Evolutionary conservation across 2,797 vertebrate genomes (phyloP).

Genomic region (Phataginus tricuspis): DNA sequence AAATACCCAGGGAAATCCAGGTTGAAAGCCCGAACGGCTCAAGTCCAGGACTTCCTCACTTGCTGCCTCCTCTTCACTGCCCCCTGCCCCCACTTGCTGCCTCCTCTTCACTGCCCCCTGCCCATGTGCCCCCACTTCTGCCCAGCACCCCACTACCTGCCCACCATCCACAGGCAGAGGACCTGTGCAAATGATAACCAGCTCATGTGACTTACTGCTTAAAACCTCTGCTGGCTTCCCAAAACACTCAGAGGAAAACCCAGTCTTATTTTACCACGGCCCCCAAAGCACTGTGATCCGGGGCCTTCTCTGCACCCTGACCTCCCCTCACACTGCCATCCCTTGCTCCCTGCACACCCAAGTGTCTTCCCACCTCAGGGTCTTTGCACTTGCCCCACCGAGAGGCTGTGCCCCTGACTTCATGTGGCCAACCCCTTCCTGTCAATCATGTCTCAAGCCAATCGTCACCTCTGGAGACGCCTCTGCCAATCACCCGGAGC

Average conservation of each 20-base stretch:
- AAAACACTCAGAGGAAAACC: neutral
- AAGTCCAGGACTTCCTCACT: accelerated
- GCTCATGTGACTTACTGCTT: neutral
- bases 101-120: neutral
- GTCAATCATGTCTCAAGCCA: accelerated
- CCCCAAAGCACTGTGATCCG: accelerated
- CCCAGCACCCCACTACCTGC: neutral
- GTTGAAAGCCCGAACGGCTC: neutral
- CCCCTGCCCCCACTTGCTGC: neutral
- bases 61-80: neutral
- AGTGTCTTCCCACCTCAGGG: neutral
- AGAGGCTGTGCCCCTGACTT: neutral
- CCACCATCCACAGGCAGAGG: neutral
- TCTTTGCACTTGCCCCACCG: neutral
- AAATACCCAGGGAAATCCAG: accelerated
- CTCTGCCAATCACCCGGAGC: neutral
- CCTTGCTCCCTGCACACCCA: accelerated
- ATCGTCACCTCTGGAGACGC: accelerated
- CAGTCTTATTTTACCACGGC: neutral
- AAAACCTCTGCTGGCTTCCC: neutral
- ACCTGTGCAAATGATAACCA: neutral
- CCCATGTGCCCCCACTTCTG: accelerated
- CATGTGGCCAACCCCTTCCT: neutral
- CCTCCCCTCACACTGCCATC: accelerated
- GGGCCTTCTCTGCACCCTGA: neutral